phyloP scores from a whole-genome alignment of 1,140 invertebrate species.

The Drosophila takahashii region DNA sequence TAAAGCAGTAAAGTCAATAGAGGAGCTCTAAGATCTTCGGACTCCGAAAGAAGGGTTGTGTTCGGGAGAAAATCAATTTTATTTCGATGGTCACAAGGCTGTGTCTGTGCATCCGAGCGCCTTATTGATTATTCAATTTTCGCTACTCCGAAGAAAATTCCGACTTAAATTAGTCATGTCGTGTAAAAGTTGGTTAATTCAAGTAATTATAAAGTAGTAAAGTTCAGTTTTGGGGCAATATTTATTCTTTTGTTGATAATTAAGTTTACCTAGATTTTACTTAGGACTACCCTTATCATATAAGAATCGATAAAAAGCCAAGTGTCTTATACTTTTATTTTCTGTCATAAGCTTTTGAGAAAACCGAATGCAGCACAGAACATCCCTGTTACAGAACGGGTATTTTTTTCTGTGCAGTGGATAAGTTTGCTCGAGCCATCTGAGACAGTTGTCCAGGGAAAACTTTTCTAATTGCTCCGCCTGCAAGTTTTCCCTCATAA shows the following conservation, averaged over 20 bases:
- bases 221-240: too few species aligned
- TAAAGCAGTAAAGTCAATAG: conserved; percentile 69
- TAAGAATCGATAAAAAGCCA: too few species aligned
- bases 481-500: conserved; percentile 61
- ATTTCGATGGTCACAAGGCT: conserved; percentile 60
- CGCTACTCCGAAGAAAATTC: not conserved
- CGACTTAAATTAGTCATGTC: not conserved
- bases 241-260: not conserved
- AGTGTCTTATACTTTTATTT: too few species aligned
- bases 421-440: conserved; percentile 32
- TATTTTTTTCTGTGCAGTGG: conserved; percentile 18
- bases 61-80: conserved; percentile 63
- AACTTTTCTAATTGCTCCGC: conserved; percentile 75
- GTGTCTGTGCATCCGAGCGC: conserved; percentile 14
- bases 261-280: not conserved
- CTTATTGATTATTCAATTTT: conserved; percentile 6
- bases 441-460: conserved; percentile 59
- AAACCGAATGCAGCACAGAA: too few species aligned
- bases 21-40: conserved; percentile 3
- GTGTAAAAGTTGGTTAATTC: too few species aligned
- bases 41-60: conserved; percentile 14
- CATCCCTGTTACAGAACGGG: not conserved
- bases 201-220: too few species aligned
- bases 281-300: too few species aligned
- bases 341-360: too few species aligned